phyloP scores from a whole-genome alignment of 1,140 invertebrate species.

The Drosophila melanica region DNA sequence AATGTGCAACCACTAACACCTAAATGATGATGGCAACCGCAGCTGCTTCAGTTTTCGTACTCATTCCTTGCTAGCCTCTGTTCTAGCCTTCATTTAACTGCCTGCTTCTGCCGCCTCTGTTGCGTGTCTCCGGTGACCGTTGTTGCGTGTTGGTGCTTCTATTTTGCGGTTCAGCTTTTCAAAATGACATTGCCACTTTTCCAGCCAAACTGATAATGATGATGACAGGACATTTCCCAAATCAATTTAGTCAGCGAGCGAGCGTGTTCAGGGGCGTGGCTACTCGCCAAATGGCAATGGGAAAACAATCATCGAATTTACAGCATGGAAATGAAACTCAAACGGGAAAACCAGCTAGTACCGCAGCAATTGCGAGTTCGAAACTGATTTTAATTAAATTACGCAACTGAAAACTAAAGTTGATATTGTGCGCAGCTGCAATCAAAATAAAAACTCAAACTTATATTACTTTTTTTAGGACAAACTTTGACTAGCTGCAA shows the following conservation, averaged over 20 bases:
- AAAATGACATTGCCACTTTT: slow-evolving; percentile 56
- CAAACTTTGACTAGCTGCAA: not conserved
- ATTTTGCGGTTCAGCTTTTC: slow-evolving; percentile 46
- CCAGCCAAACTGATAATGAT: slow-evolving; percentile 62
- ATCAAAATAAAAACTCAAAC: not conserved
- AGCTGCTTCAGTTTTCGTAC: slow-evolving; percentile 16
- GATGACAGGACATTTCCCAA: slow-evolving; percentile 67
- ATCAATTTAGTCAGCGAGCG: slow-evolving; percentile 62
- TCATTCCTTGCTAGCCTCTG: not conserved
- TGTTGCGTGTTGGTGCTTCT: slow-evolving; percentile 36
- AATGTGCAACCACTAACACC: slow-evolving; percentile 53
- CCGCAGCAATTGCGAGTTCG: not conserved
- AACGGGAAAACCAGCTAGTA: slow-evolving; percentile 1
- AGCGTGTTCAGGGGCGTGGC: slow-evolving; percentile 3
- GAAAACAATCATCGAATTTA: slow-evolving; percentile 1
- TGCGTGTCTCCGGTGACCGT: slow-evolving; percentile 24
- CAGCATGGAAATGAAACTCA: slow-evolving; percentile 2
- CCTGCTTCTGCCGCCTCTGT: not conserved
- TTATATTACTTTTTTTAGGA: not conserved
- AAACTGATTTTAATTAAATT: slow-evolving; percentile 12
- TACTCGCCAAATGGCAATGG: slow-evolving; percentile 11
- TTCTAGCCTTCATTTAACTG: slow-evolving; percentile 6
- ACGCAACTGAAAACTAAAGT: not conserved
- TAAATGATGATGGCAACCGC: slow-evolving; percentile 30
- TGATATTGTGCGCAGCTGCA: not conserved